Percentiles rank a stretch among this genome's conserved stretches.
Evolutionary conservation across 2,113 vertebrate genomes (phyloP).

Genomic region (Coregonus clupeaformis): DNA sequence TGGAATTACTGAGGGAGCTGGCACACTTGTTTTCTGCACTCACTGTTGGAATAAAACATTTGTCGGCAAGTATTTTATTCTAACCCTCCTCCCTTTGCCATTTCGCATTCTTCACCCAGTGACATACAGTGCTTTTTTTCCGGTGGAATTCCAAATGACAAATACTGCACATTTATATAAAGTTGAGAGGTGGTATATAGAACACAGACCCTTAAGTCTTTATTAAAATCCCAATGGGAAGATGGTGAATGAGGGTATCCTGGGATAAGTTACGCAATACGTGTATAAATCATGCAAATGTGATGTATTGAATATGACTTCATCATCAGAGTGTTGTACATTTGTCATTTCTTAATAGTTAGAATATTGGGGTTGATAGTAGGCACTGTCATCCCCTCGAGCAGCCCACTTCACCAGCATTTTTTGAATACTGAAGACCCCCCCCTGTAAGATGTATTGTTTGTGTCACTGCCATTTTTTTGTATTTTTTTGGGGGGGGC

Average conservation of each 20-base stretch:
- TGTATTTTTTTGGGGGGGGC: no score
- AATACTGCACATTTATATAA: constrained; percentile 69
- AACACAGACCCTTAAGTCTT: constrained; percentile 52
- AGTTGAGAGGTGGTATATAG: constrained; percentile 65
- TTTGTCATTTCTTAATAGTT: not conserved
- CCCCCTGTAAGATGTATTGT: no score
- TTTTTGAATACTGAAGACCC: no score
- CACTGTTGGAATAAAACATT: constrained; percentile 67
- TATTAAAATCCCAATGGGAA: constrained; percentile 57
- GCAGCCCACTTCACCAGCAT: no score
- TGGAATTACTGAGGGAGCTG: constrained; percentile 75
- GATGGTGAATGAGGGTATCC: constrained; percentile 41
- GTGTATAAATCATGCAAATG: constrained; percentile 62
- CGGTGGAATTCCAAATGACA: constrained; percentile 69
- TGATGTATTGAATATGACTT: constrained; percentile 55
- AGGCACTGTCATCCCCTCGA: no score
- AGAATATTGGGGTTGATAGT: not conserved
- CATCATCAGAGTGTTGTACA: constrained; percentile 35
- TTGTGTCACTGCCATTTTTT: no score
- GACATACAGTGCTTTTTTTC: constrained; percentile 59
- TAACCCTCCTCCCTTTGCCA: constrained; percentile 56
- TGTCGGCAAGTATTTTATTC: constrained; percentile 71
- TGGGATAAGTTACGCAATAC: constrained; percentile 62
- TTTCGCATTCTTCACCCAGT: constrained; percentile 58
- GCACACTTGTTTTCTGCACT: constrained; percentile 70